Conservation (phyloP, 1,140 invertebrate genomes). For the Paraescarpia echinospica region DNA sequence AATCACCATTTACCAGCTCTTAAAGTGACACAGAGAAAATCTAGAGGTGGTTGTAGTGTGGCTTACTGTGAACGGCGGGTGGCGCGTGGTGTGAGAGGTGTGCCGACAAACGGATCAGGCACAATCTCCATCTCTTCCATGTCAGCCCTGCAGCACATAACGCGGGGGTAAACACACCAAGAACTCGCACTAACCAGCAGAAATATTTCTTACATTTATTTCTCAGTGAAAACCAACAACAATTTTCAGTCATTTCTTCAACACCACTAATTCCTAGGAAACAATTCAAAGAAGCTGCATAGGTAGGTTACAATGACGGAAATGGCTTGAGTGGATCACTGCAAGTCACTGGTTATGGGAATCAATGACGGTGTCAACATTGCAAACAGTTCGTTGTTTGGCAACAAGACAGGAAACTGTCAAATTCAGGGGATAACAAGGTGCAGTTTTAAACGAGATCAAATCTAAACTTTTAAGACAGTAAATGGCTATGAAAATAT, state of each 20-base stretch:
- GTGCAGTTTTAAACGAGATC: too few relatives aligned
- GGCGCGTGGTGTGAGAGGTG: constrained; percentile 37
- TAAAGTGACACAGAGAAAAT: neutral
- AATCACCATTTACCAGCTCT: neutral
- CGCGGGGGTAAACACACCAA: neutral
- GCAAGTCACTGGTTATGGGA: too few relatives aligned
- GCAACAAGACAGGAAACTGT: too few relatives aligned
- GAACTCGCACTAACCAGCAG: neutral
- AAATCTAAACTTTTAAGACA: too few relatives aligned
- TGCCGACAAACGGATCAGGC: constrained; percentile 40
- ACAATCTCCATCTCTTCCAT: constrained; percentile 15
- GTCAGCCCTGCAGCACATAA: constrained; percentile 14
- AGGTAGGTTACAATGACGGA: too few relatives aligned
- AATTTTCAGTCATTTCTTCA: neutral
- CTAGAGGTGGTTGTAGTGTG: neutral
- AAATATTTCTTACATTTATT: neutral
- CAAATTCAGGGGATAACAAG: too few relatives aligned
- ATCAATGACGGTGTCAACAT: too few relatives aligned
- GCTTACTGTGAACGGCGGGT: neutral
- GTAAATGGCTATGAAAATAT: too few relatives aligned
- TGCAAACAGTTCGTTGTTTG: too few relatives aligned
- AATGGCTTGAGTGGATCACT: too few relatives aligned
- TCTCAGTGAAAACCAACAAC: neutral
- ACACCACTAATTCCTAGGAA: too few relatives aligned
- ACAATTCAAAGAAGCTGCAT: too few relatives aligned